These are phyloP conservation scores for Vulpes vulpes DNA, from an alignment of 2,113 vertebrate species.

Conservation along the genomic window DNA sequence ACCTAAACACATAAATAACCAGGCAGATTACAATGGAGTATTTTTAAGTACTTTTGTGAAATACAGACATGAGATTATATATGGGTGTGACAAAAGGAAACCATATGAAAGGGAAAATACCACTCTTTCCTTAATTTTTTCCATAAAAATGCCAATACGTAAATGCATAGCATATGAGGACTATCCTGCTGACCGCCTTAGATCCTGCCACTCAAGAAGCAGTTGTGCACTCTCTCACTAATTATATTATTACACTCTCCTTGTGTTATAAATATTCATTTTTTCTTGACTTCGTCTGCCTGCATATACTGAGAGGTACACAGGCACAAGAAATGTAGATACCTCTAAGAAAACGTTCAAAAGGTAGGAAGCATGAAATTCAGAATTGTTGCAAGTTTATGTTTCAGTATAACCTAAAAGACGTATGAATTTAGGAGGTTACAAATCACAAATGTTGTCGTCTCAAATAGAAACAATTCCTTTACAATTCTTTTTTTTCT, in stretches of 20 bases:
- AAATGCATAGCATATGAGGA: slow-evolving; percentile 62
- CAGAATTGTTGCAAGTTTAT: background rate
- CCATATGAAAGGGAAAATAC: background rate
- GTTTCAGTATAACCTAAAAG: slow-evolving; percentile 58
- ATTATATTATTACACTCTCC: slow-evolving; percentile 81
- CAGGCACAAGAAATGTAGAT: slow-evolving; percentile 6
- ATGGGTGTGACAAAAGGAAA: slow-evolving; percentile 31
- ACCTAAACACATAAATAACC: background rate
- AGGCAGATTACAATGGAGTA: background rate
- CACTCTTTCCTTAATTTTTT: background rate
- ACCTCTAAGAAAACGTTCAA: slow-evolving; percentile 29
- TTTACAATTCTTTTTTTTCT: background rate
- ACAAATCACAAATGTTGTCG: slow-evolving; percentile 72
- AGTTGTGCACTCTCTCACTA: slow-evolving; percentile 81
- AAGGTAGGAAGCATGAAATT: slow-evolving; percentile 47
- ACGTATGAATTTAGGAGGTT: slow-evolving; percentile 62
- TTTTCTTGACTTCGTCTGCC: slow-evolving; percentile 76
- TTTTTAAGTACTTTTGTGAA: slow-evolving; percentile 39
- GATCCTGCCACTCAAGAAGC: slow-evolving; percentile 79
- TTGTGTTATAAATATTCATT: slow-evolving; percentile 82
- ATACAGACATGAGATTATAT: background rate
- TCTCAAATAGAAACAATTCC: slow-evolving; percentile 70
- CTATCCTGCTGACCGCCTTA: slow-evolving; percentile 67
- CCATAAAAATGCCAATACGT: slow-evolving; percentile 12
- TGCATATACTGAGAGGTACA: slow-evolving; percentile 76